Conservation (phyloP, 2,113 vertebrate species). For the Neolamprologus kungweensis region DNA sequence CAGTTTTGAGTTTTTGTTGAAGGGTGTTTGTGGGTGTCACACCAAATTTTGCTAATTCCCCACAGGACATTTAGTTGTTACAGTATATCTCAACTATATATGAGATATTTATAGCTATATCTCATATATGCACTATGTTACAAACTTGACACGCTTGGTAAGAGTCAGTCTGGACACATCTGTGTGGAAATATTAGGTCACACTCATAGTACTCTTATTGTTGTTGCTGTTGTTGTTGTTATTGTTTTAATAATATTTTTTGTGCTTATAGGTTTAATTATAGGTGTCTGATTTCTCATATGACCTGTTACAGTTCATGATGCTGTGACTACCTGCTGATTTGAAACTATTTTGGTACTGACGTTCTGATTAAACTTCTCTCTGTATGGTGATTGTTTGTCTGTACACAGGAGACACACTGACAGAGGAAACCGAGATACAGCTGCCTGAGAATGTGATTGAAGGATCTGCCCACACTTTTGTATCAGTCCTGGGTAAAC, state of each 20-base stretch:
- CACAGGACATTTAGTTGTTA: neutral
- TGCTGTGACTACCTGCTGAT: neutral
- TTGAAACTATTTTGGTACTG: neutral
- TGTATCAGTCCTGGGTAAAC: slow-evolving; percentile 62
- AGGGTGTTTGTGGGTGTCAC: neutral
- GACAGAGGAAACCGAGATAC: slow-evolving; percentile 21
- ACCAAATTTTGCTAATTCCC: neutral
- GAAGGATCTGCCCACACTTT: slow-evolving; percentile 47
- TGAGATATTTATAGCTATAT: neutral
- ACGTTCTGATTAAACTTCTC: rapidly evolving
- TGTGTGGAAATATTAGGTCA: neutral
- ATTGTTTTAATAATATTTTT: neutral
- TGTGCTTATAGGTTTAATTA: neutral
- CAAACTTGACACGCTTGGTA: neutral
- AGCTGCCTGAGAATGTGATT: slow-evolving; percentile 51
- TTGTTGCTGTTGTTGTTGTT: neutral
- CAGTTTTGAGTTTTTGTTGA: neutral
- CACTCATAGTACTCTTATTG: neutral
- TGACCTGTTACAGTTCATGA: neutral
- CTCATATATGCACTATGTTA: neutral
- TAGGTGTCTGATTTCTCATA: neutral
- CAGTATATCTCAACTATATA: neutral
- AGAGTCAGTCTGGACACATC: neutral
- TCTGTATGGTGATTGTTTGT: neutral
- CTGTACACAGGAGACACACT: slow-evolving; percentile 25